Percentiles rank a stretch among this genome's conserved stretches.
Conservation (phyloP, 2,113 vertebrate species). For the Spheniscus mendiculus region DNA sequence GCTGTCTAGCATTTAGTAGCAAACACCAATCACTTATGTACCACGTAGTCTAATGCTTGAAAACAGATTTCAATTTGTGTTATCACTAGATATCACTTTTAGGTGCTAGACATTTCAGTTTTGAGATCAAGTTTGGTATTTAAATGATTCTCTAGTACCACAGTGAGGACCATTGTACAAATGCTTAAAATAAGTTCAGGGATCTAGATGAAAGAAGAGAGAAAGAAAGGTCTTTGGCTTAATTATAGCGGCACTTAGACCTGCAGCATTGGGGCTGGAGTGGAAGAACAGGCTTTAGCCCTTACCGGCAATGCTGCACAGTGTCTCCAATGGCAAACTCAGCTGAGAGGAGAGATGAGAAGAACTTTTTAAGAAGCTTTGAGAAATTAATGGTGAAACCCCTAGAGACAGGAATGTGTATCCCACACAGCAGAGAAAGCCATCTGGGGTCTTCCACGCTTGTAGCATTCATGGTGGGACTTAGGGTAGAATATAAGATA, state of each 20-base stretch:
- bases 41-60: neutral
- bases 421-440: neutral
- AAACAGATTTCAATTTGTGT: neutral
- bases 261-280: neutral
- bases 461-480: neutral
- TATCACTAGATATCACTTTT: neutral
- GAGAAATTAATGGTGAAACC: neutral
- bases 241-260: neutral
- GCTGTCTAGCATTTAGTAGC: no score
- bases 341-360: neutral
- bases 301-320: accelerated
- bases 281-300: neutral
- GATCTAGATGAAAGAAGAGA: neutral
- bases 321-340: neutral
- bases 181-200: neutral
- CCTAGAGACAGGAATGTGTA: neutral
- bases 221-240: neutral
- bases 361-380: neutral
- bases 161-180: neutral
- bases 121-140: neutral
- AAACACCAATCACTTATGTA: neutral
- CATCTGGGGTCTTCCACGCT: neutral
- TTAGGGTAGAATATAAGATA: neutral
- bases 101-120: neutral
- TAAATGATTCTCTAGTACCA: neutral